Evolutionary conservation across 1,140 invertebrate genomes (phyloP), one percentile per base, ranked within the genome.

Genomic region (Probaryconus sp.): DNA sequence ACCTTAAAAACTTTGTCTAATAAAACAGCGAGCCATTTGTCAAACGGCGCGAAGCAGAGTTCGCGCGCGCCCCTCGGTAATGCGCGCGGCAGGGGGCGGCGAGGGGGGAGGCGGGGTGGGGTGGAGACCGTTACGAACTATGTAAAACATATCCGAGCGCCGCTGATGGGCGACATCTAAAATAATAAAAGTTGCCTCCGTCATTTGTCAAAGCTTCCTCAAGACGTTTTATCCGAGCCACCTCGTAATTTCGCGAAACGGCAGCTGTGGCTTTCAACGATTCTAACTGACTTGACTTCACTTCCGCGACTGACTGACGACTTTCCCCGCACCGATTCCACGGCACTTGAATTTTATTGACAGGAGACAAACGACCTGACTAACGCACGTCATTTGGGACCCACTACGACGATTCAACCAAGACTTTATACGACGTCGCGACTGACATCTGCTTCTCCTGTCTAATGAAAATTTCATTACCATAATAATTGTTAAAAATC

Each of bases 151-250:
- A 86, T 82, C 75, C 38, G 67, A 50, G 26, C 56, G 72, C 73
- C 78, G 53, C 74, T 80, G 82, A 85, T 84, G 81, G 83, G 76
- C 74, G 79, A 81, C 81, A 86, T 87, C 82, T 87, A 87, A 88
- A 88, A 88, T 88, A 87, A 88, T 88, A 88, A 87, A 88, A 88
- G 77, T 83, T 81, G 81, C 78, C 80, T 85, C 77, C 77, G 85
- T 87, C 85, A 88, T 88, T 88, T 88, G 86, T 88, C 86, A 88
- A 86, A 83, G 84, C 79, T 81, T 81, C 55, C 76, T 81, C 79
- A 72, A 77, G 72, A 78, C 55, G 67, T 50, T 43, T 70, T 42
- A 31, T 37, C 21, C 33, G 33, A 30, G 10, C 45, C 50, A 61
- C 35, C 55, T 70, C 70, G 77, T 76, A 80, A 79, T 81, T 80